phyloP scores from a whole-genome alignment of 2,888 invertebrate species.

The Sycophila texana region DNA sequence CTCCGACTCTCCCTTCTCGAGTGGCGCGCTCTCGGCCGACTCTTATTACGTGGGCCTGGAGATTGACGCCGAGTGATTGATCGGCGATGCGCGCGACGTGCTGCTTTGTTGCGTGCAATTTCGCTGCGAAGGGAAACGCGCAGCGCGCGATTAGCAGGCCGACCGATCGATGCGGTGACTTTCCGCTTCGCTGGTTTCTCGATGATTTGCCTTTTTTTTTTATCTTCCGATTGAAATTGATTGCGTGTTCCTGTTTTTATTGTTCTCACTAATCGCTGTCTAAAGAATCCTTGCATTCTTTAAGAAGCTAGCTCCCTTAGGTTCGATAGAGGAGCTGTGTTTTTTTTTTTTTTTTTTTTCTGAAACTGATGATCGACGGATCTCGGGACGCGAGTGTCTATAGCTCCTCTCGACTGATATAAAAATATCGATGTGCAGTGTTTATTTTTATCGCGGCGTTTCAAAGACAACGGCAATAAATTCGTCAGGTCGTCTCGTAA shows the following conservation, averaged over 20 bases:
- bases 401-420: too few species aligned
- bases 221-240: neutral
- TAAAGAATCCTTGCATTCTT: too few species aligned
- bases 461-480: too few species aligned
- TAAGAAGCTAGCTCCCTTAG: too few species aligned
- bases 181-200: neutral
- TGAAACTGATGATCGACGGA: too few species aligned
- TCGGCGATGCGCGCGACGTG: constrained; percentile 13
- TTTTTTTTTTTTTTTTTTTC: too few species aligned
- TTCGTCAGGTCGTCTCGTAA: too few species aligned
- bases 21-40: constrained; percentile 8
- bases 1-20: neutral
- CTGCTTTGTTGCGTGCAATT: constrained; percentile 5
- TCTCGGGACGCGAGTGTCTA: too few species aligned
- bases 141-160: neutral
- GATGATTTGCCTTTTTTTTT: neutral
- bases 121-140: constrained; percentile 4
- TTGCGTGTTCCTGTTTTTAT: neutral
- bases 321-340: too few species aligned
- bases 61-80: constrained; percentile 50
- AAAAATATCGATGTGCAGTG: too few species aligned
- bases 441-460: too few species aligned
- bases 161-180: constrained; percentile 43
- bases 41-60: constrained; percentile 45
- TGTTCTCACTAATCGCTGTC: too few species aligned